Percentiles rank a stretch among this genome's conserved stretches.
phyloP scores from a whole-genome alignment of 1,140 invertebrate species.

The Thaumetopoea pityocampa region DNA sequence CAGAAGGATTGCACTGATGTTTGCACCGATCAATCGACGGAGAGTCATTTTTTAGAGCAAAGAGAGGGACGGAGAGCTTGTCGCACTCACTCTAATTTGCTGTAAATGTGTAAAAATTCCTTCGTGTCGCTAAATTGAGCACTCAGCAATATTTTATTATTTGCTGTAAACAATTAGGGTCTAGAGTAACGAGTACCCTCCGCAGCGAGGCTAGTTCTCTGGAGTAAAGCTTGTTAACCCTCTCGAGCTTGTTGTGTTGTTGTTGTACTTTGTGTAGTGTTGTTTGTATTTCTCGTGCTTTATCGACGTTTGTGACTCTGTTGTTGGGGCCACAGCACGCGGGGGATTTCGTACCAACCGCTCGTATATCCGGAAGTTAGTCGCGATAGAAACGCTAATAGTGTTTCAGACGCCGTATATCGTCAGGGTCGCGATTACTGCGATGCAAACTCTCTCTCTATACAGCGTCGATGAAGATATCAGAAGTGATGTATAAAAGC shows the following conservation, averaged over 20 bases:
- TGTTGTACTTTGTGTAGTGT: slow-evolving; percentile 1
- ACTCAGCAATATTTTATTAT: slow-evolving; percentile 54
- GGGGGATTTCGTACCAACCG: too few species aligned
- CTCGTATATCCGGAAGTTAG: too few species aligned
- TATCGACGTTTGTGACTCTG: too few species aligned
- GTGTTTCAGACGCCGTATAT: too few species aligned
- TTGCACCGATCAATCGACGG: slow-evolving; percentile 26
- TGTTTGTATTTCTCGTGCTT: too few species aligned
- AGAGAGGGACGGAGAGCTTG: slow-evolving; percentile 17
- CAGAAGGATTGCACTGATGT: slow-evolving; percentile 42
- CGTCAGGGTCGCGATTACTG: too few species aligned
- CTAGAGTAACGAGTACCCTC: slow-evolving; percentile 10
- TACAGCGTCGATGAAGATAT: too few species aligned
- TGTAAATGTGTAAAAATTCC: slow-evolving; percentile 34
- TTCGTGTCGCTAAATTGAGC: slow-evolving; percentile 64
- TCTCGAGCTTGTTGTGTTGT: slow-evolving; percentile 11
- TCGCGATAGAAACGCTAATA: too few species aligned
- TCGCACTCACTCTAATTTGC: slow-evolving; percentile 22
- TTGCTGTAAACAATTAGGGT: slow-evolving; percentile 33
- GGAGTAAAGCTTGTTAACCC: slow-evolving; percentile 9
- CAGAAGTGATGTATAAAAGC: too few species aligned
- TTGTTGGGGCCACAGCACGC: too few species aligned
- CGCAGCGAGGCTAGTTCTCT: slow-evolving; percentile 9
- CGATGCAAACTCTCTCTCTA: too few species aligned
- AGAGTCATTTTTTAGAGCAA: too few species aligned